A percentile compares a stretch with the other conserved stretches of the same genome.
Evolutionary conservation across 2,113 vertebrate genomes (phyloP).

Genomic region (Barbus barbus): DNA sequence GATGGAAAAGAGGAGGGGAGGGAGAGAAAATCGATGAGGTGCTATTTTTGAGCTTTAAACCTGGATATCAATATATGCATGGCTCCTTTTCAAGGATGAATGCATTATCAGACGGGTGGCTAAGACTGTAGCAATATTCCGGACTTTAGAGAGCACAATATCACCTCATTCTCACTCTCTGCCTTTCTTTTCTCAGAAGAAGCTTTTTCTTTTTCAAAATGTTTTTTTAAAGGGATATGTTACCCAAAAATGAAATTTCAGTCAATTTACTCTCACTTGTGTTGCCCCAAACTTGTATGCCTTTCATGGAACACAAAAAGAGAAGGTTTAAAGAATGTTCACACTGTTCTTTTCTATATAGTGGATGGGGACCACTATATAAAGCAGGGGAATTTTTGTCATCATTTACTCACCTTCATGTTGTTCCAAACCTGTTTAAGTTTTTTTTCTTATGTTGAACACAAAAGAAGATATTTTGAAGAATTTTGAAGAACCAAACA

Average conservation of each 20-base stretch:
- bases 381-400: background rate
- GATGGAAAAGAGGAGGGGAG: background rate
- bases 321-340: background rate
- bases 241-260: background rate
- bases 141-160: constrained; percentile 33
- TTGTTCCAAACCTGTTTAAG: too few species aligned
- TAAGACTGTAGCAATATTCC: constrained; percentile 48
- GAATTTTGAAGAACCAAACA: too few species aligned
- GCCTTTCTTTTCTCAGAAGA: constrained; percentile 23
- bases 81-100: constrained; percentile 55
- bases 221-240: background rate
- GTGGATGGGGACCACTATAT: background rate
- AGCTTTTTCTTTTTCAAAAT: background rate
- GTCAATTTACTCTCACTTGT: background rate
- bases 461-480: too few species aligned
- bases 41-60: constrained; percentile 62
- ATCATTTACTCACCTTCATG: too few species aligned
- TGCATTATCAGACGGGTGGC: constrained; percentile 49
- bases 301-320: background rate
- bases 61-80: constrained; percentile 58
- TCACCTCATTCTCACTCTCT: constrained; percentile 16
- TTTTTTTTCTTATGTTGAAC: too few species aligned
- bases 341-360: background rate
- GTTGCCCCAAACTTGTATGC: background rate
- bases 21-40: constrained; percentile 56